Conservation (phyloP, 2,113 vertebrate species). For the Apaloderma vittatum region DNA sequence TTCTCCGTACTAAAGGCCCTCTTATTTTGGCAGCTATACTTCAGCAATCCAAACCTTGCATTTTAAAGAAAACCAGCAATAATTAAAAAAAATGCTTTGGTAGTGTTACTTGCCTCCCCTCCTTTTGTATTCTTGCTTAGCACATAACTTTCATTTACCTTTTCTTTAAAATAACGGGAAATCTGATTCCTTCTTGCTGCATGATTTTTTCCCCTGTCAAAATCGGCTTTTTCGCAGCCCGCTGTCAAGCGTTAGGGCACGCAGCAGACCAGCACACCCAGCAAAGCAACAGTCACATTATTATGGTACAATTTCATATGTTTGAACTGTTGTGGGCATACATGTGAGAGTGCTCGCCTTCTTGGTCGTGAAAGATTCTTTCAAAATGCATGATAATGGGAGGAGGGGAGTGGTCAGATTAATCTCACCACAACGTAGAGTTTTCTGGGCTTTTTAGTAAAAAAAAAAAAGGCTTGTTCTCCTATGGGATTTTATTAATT, state of each 20-base stretch:
- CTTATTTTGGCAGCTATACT: slow-evolving; percentile 47
- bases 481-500: not conserved
- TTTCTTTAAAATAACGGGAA: not conserved
- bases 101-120: not conserved
- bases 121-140: not conserved
- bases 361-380: not conserved
- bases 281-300: not conserved
- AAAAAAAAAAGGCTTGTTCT: not conserved
- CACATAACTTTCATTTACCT: not conserved
- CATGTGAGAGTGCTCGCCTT: not conserved
- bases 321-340: not conserved
- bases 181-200: not conserved
- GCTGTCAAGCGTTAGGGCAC: too few relatives aligned
- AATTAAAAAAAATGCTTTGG: not conserved
- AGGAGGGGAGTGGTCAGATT: not conserved
- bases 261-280: not conserved
- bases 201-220: not conserved
- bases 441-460: not conserved
- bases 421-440: not conserved
- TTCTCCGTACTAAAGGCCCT: not conserved
- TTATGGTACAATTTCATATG: not conserved
- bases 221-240: not conserved
- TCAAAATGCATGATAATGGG: not conserved
- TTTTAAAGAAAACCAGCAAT: not conserved
- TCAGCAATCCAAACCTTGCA: slow-evolving; percentile 52